Evolutionary conservation across 2,113 vertebrate species (phyloP), one percentile per base, ranked within the genome.

Genomic region (Caretta caretta): DNA sequence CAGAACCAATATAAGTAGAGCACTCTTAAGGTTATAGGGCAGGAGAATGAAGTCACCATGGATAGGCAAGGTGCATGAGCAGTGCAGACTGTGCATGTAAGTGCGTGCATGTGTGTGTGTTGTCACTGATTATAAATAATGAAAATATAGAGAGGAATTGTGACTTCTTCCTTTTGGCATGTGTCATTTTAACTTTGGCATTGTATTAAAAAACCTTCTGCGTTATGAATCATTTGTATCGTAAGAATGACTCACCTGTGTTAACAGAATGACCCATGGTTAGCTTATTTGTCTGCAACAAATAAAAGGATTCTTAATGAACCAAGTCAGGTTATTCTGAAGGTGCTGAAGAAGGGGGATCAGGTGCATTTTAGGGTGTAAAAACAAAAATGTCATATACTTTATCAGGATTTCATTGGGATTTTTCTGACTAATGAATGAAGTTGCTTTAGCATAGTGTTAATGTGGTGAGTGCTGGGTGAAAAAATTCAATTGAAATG

Each of bases 371-470:
- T 97, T 96, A 92, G 54, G 76, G 92, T 85, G 86, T 8, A 88
- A 46, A 78, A 78, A 51, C 86, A 76, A 83, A 89, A 80, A 87
- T 84, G 46, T 93, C 84, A 95, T 83, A 42, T 92, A 94, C 95
- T 97, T 95, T 97, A 91, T 95, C 97, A 97, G 92, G 82, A 95
- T 85, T 90, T 96, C 84, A 65, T 79, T 57, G 82, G 65, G 20
- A 1, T 2, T 82, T 83, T 72, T 97, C 84, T 78, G 87, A 97
- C 95, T 98, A 98, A 98, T 93, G 96, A 98, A 97, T 98, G 96
- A 96, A 97, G 93, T 94, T 97, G 97, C 95, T 97, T 97, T 91
- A 97, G 96, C 92, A 31, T 49, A 96, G 96, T 59, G 94, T 53
- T 96, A 93, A 96, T 92, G 94, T 93, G 20, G 87, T 93, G 83